Base-by-base conservation (phyloP, 2,113 vertebrate species). In the Alligator mississippiensis region DNA sequence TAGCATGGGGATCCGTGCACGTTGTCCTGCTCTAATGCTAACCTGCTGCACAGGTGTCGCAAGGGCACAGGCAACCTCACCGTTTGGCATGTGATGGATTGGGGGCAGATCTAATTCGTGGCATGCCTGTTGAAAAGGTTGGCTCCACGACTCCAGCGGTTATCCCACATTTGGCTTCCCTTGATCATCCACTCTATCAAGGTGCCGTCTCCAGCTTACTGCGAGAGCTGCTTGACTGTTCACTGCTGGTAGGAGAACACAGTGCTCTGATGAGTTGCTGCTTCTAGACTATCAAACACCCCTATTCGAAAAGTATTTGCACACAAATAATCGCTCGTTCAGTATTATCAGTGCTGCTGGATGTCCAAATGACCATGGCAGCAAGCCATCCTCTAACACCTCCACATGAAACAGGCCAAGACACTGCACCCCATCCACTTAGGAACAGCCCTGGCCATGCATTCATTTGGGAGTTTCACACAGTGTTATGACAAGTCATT, bases 131-230 rank as follows among this genome's bases (percentile, higher is more conserved):
- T 47, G 47, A 47, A 47, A 47, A 47, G 47, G 47, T 47, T 47
- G 47, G 47, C 47, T 47, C 47, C 47, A 47, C 47, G 7, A 47
- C 47, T 47, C 47, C 47, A 34, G 34, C 4, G 6, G 54, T 30
- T 60, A 3, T 60, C 16, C 57, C 19, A 27, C n/a, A 34, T 14
- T 57, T 58, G 75, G 18, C 38, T 81, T 63, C 38, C 70, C 17
- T 38, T 18, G 11, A 5, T 5, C 34, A 25, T 17, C 63, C 63
- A 86, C 38, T 7, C 34, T 55, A 75, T 59, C 77, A 61, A 21
- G 72, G 19, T 30, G 76, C 17, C 1, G 58, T 1, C 0, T 38
- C 25, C 77, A 68, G 55, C 30, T 3, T 0, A 9, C 9, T 3
- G 9, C 1, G 47, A 22, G 18, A 22, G 47, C 13, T 6, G 0